phyloP scores from a whole-genome alignment of 2,797 vertebrate genomes.

The Sebastes kiyomatsui region DNA sequence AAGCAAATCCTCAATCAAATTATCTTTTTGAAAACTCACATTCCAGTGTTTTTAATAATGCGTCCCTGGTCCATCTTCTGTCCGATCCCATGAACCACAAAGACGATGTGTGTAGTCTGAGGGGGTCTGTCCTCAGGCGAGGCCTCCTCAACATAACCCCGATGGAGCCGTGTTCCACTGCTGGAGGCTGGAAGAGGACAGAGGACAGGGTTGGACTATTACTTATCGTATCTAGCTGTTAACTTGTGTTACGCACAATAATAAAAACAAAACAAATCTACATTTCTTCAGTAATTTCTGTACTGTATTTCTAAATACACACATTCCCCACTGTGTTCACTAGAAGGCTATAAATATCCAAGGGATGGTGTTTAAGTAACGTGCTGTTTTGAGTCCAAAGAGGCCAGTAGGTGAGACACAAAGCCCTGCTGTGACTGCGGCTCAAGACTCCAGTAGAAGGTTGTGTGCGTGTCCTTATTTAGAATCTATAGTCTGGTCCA shows the following conservation, averaged over 20 bases:
- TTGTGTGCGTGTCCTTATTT: conserved; percentile 42
- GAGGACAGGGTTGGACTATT: neutral
- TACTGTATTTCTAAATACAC: neutral
- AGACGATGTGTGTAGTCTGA: conserved; percentile 95
- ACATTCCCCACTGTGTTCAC: neutral
- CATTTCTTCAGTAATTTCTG: neutral
- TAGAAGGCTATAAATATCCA: conserved; percentile 24
- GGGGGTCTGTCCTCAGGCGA: conserved; percentile 95
- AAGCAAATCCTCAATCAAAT: neutral
- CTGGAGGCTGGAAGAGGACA: conserved; percentile 88
- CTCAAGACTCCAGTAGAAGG: neutral
- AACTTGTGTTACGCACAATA: neutral
- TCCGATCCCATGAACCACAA: conserved; percentile 98
- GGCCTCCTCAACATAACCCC: conserved; percentile 98
- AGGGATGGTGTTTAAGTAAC: conserved; percentile 10
- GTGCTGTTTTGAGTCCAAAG: conserved; percentile 20
- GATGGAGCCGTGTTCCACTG: conserved; percentile 95
- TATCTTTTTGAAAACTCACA: conserved; percentile 83
- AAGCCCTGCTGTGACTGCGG: conserved; percentile 10
- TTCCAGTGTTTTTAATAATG: conserved; percentile 98
- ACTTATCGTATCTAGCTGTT: neutral
- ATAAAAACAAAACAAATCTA: neutral
- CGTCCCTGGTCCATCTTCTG: conserved; percentile 99
- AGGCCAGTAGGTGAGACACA: conserved; percentile 57
- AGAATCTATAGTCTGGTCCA: conserved; percentile 44